phyloP scores from a whole-genome alignment of 1,140 invertebrate species.

The Anadara kagoshimensis region DNA sequence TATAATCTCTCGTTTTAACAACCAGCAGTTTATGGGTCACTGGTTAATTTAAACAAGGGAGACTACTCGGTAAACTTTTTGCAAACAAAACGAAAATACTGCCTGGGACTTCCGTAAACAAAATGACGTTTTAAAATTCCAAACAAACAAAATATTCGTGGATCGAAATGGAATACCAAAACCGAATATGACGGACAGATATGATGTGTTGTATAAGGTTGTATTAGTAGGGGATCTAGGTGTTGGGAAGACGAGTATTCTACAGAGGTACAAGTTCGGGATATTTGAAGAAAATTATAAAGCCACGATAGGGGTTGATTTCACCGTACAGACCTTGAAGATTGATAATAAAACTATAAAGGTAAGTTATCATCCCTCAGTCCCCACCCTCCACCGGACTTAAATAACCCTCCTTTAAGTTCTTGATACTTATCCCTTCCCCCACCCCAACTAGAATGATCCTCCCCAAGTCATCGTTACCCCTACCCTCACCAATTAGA shows the following conservation, averaged over 20 bases:
- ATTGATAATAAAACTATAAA: constrained; percentile 26
- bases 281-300: constrained; percentile 19
- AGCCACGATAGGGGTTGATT: constrained; percentile 26
- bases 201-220: constrained; percentile 35
- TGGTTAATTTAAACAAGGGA: too few relatives aligned
- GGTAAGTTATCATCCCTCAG: constrained; percentile 8
- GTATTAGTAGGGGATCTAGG: constrained; percentile 29
- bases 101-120: too few relatives aligned
- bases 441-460: too few relatives aligned
- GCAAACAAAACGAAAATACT: too few relatives aligned
- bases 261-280: constrained; percentile 2
- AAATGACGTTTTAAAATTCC: too few relatives aligned
- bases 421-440: not conserved
- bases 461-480: too few relatives aligned
- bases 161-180: not conserved
- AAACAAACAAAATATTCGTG: too few relatives aligned
- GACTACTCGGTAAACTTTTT: too few relatives aligned
- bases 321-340: constrained; percentile 24
- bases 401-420: not conserved
- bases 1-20: too few relatives aligned
- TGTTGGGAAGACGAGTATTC: constrained; percentile 33
- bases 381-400: not conserved
- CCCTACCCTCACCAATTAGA: too few relatives aligned
- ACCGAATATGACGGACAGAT: constrained; percentile 15
- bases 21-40: too few relatives aligned